Conservation (phyloP, 1,140 invertebrate genomes). For the Thaumatotibia leucotreta region DNA sequence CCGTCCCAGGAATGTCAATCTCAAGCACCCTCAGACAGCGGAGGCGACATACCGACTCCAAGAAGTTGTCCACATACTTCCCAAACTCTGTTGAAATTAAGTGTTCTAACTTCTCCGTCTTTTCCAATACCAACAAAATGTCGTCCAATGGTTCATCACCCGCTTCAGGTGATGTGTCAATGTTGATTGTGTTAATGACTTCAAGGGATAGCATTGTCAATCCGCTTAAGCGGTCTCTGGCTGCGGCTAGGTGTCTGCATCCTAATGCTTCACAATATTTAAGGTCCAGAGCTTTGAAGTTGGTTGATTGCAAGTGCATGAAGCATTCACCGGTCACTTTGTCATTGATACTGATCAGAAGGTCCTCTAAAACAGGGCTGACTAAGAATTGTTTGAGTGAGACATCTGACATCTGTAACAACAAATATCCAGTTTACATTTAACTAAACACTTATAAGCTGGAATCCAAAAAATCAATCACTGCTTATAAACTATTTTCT, state of each 20-base stretch:
- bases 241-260: background rate
- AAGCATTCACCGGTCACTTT: background rate
- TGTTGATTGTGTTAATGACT: background rate
- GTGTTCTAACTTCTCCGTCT: background rate
- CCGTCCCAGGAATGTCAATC: background rate
- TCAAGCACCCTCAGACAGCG: background rate
- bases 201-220: background rate
- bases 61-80: background rate
- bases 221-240: background rate
- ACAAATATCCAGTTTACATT: background rate
- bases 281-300: background rate
- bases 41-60: background rate
- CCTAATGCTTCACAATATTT: background rate
- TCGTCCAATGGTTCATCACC: background rate
- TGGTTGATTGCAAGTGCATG: background rate
- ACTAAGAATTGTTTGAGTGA: background rate
- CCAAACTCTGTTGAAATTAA: background rate
- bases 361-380: background rate
- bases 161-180: background rate
- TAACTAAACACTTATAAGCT: too few species aligned
- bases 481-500: background rate
- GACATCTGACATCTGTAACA: background rate
- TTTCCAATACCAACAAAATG: background rate
- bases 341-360: background rate
- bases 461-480: too few species aligned